Evolutionary conservation across 2,797 vertebrate genomes (phyloP).

Genomic region (Crenichthys baileyi): DNA sequence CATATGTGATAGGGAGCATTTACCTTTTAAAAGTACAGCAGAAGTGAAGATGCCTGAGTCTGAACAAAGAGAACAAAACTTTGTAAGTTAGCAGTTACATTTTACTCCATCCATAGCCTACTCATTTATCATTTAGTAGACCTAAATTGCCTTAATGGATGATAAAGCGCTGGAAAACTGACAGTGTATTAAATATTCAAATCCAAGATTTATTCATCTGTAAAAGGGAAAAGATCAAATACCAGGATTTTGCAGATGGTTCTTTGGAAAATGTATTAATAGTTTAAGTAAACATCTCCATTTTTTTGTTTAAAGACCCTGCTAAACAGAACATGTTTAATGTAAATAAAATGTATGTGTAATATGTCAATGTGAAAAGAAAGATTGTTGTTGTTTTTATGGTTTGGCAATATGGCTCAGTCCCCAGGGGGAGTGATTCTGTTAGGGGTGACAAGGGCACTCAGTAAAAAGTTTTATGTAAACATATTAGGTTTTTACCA

Average conservation of each 20-base stretch:
- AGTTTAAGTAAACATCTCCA: neutral
- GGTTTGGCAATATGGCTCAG: neutral
- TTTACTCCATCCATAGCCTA: slow-evolving; percentile 10
- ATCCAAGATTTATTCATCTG: slow-evolving; percentile 20
- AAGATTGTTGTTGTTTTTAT: neutral
- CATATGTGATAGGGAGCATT: slow-evolving; percentile 7
- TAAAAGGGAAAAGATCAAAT: slow-evolving; percentile 19
- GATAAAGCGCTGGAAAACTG: slow-evolving; percentile 25
- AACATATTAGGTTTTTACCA: too few species aligned
- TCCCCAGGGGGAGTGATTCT: neutral
- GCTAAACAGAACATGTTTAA: neutral
- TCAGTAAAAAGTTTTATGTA: neutral
- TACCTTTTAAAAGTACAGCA: slow-evolving; percentile 11
- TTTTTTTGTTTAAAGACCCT: neutral
- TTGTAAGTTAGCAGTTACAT: slow-evolving; percentile 18
- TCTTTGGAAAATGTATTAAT: neutral
- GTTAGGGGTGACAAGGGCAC: neutral
- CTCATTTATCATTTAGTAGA: slow-evolving; percentile 36
- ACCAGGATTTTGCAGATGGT: slow-evolving; percentile 1
- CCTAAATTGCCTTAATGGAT: slow-evolving; percentile 36
- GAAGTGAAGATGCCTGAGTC: neutral
- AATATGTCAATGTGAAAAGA: neutral
- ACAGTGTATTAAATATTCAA: slow-evolving; percentile 29
- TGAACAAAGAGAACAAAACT: slow-evolving; percentile 5
- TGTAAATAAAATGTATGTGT: neutral